A percentile compares a stretch with the other conserved stretches of the same genome.
Conservation (phyloP, 2,888 invertebrate species). For the Stenolophus ochropezus region DNA sequence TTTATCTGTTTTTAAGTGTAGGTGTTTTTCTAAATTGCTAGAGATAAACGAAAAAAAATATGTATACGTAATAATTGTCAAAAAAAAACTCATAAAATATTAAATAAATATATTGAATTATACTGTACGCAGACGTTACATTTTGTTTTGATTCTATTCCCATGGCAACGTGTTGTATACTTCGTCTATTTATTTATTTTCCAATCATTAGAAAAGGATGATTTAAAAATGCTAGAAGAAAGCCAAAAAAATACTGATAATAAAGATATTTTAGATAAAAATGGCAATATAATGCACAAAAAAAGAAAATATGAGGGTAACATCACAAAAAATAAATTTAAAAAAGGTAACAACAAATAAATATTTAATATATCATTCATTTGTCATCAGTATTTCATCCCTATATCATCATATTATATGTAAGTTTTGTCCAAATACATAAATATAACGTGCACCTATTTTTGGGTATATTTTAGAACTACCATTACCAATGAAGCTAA, state of each 20-base stretch:
- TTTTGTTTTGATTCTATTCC: slow-evolving; percentile 43
- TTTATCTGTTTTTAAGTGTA: no score
- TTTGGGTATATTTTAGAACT: slow-evolving; percentile 65
- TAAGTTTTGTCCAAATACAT: background rate
- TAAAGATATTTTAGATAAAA: slow-evolving; percentile 7
- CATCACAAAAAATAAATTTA: slow-evolving; percentile 11
- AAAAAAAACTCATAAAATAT: background rate
- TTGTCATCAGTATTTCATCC: background rate
- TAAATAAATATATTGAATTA: background rate
- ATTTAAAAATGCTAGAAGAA: slow-evolving; percentile 46
- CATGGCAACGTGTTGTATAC: slow-evolving; percentile 36
- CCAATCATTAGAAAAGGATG: slow-evolving; percentile 36
- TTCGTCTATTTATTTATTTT: slow-evolving; percentile 32
- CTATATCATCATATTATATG: background rate
- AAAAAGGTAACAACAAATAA: slow-evolving; percentile 39
- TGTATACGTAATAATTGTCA: background rate
- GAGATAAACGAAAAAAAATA: background rate
- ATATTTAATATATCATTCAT: background rate
- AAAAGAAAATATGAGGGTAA: background rate
- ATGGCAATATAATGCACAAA: slow-evolving; percentile 51
- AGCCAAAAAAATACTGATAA: background rate
- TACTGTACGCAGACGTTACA: slow-evolving; percentile 14
- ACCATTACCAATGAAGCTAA: slow-evolving; percentile 74
- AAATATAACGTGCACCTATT: no score
- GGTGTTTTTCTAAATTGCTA: background rate